Base-by-base conservation (phyloP, 2,888 invertebrate species). In the Xylota segnis region DNA sequence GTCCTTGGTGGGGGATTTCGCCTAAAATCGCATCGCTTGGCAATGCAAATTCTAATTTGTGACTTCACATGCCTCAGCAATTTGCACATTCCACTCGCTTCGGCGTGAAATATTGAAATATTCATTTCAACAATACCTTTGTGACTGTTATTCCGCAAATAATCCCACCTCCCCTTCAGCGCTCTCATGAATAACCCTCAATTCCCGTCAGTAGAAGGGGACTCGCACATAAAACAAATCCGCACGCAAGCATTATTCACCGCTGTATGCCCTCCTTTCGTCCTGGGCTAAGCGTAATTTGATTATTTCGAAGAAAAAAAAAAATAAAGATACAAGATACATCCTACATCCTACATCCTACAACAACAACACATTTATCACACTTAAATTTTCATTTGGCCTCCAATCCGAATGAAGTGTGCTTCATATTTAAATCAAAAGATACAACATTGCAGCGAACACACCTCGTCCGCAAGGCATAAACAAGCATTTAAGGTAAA, bases 21-120 rank as follows among this genome's bases (percentile, higher is more conserved):
- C 4, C 6, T 43, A n/a, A 18, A 34, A 10, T 37, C 14, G 23
- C 9, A 29, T 43, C 32, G n/a, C 47, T 61, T 32, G 7, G 29
- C 47, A 65, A 66, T 50, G 45, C 37, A 47, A 75, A 66, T 16
- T 56, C 47, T 40, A 47, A 75, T 66, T 75, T 66, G 56, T 58
- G 65, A 34, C 34, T 47, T 47, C 18, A n/a, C n/a, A 50, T 58
- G 54, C 32, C 45, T 27, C 65, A 58, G 50, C 47, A 47, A 50
- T 50, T 66, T 27, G 58, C n/a, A 65, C 56, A 56, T 34, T 34
- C 54, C 52, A 9, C 23, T 18, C 34, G 65, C 43, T 56, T 29
- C 14, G 56, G 37, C 27, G 10, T 76, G 10, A 68, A 76, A 76
- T 68, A 76, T 76, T 76, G 10, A 68, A 76, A 76, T 68, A 76